Evolutionary conservation across 2,797 vertebrate species (phyloP), one percentile per base, ranked within the genome.

Genomic region (Botia kubotai): DNA sequence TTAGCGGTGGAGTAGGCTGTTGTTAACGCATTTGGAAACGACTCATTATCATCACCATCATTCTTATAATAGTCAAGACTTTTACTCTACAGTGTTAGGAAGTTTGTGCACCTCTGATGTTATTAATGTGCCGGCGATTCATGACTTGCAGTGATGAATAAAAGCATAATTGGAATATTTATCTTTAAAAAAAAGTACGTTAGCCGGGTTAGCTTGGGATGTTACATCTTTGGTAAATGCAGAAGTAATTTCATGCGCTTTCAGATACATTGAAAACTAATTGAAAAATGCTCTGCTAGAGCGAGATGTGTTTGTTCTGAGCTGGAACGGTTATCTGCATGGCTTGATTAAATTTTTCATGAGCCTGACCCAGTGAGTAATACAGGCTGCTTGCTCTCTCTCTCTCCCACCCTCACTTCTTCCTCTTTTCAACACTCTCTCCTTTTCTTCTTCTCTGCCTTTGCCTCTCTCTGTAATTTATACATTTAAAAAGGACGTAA

Each of bases 321-420:
- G 80, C 36, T 52, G 77, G 90, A 89, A 87, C 84, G 85, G 90
- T 86, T 92, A 90, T 92, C 91, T 87, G 84, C 88, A 87, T 84
- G 89, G 85, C 87, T 88, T 90, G 90, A 92, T 89, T 94, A 82
- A 92, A 94, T 93, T 88, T 92, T 93, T 92, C 81, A 93, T 91
- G 87, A 91, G 68, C 71, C 77, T 17, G 88, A 93, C 91, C 91
- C 90, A 84, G 88, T 86, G 92, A 90, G 90, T 80, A 86, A 87
- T 87, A 85, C 87, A 87, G 87, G 85, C 83, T 85, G 75, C 82
- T 71, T 55, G 43, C n/a, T 55, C 60, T 72, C 80, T 71, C 60
- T 80, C n/a, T 53, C 72, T 77, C 71, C 69, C 75, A 19, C 53
- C 43, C 46, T 68, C 50, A 55, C 62, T 80, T 55, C 70, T 79